phyloP scores from a whole-genome alignment of 2,113 vertebrate genomes.

The Lepisosteus oculatus region DNA sequence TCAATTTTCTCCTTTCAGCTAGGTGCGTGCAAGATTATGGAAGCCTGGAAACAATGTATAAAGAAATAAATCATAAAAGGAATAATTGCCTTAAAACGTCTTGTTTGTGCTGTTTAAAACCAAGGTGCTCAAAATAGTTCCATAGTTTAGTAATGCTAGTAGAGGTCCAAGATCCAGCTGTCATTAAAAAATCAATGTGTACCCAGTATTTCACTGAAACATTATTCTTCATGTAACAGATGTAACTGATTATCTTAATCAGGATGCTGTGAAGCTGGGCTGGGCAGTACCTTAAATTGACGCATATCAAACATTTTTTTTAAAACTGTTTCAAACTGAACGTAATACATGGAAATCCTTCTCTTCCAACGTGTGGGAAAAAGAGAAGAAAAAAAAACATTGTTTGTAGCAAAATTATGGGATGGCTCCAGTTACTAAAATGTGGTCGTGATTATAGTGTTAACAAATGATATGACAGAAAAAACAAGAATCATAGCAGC shows the following conservation, averaged over 20 bases:
- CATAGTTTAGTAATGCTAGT: slow-evolving; percentile 52
- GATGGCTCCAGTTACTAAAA: slow-evolving; percentile 22
- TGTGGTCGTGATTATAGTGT: slow-evolving; percentile 16
- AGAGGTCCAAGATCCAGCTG: slow-evolving; percentile 46
- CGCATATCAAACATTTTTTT: slow-evolving; percentile 26
- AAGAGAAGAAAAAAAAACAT: slow-evolving; percentile 12
- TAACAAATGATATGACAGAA: not conserved
- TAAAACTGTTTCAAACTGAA: slow-evolving; percentile 7
- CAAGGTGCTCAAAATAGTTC: slow-evolving; percentile 44
- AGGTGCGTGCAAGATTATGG: slow-evolving; percentile 61
- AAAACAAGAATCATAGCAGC: not conserved
- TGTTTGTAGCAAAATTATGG: slow-evolving; percentile 17
- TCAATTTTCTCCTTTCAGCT: slow-evolving; percentile 35
- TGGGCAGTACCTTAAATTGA: slow-evolving; percentile 38
- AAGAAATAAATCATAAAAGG: slow-evolving; percentile 63
- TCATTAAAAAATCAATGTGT: slow-evolving; percentile 38
- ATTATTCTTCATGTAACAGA: slow-evolving; percentile 46
- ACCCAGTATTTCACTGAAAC: slow-evolving; percentile 52
- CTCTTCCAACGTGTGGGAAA: slow-evolving; percentile 9
- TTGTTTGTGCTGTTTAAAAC: slow-evolving; percentile 49
- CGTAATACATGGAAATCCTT: slow-evolving; percentile 26
- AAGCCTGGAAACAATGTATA: slow-evolving; percentile 53
- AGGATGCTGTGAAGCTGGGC: slow-evolving; percentile 33
- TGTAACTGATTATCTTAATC: slow-evolving; percentile 62
- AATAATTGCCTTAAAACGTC: slow-evolving; percentile 52